A percentile compares a stretch with the other conserved stretches of the same genome.
Evolutionary conservation across 2,113 vertebrate species (phyloP).

Genomic region (Larimichthys polyactis): DNA sequence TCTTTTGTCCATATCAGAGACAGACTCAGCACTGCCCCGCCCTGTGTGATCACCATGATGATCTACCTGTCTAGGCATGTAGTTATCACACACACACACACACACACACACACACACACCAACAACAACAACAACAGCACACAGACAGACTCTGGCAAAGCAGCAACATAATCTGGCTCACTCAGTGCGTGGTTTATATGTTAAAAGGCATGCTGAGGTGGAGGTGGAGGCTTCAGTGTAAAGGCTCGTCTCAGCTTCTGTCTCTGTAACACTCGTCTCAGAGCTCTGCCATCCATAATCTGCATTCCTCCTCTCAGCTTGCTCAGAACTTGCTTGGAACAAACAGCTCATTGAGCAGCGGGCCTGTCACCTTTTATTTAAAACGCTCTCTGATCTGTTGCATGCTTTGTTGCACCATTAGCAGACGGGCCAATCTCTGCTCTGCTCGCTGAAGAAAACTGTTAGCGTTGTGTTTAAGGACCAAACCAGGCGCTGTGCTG

Average conservation of each 20-base stretch:
- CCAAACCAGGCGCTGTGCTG: no score
- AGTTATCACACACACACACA: background rate
- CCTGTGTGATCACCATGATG: slow-evolving; percentile 9
- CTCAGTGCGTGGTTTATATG: background rate
- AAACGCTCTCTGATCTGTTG: background rate
- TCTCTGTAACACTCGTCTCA: no score
- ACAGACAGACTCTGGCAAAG: background rate
- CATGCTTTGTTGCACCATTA: no score
- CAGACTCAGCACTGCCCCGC: slow-evolving; percentile 22
- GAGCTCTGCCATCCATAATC: background rate
- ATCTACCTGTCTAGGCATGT: slow-evolving; percentile 43
- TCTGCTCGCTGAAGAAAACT: background rate
- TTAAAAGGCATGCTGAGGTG: background rate
- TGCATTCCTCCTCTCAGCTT: background rate
- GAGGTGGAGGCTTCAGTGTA: background rate
- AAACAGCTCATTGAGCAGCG: background rate
- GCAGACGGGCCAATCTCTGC: no score
- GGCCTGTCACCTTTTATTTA: background rate
- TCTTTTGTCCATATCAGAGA: background rate
- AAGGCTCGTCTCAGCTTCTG: background rate
- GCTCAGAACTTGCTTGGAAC: background rate
- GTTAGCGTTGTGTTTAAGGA: no score
- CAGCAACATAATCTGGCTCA: no score
- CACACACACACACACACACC: slow-evolving; percentile 3
- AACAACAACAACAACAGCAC: background rate